phyloP scores from a whole-genome alignment of 2,113 vertebrate species.

The Nansenia antarctica region DNA sequence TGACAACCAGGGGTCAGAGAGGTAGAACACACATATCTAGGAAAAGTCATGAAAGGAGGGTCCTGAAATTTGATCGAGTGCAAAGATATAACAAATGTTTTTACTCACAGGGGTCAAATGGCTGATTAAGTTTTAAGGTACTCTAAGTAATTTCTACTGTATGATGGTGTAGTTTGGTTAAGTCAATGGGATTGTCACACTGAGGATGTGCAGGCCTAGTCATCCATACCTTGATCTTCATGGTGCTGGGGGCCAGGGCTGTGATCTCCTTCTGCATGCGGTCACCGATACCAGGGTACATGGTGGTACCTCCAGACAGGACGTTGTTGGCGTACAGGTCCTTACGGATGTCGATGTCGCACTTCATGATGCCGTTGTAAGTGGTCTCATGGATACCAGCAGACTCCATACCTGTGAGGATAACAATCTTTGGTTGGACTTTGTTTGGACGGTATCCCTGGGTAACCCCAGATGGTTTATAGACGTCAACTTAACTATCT shows the following conservation, averaged over 20 bases:
- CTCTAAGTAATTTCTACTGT: background rate
- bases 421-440: too few relatives aligned
- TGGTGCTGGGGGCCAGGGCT: slow-evolving; percentile 57
- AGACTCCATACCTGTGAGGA: slow-evolving; percentile 53
- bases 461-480: too few relatives aligned
- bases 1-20: too few relatives aligned
- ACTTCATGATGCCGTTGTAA: slow-evolving; percentile 64
- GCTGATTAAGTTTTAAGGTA: too few relatives aligned
- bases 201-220: background rate
- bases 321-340: slow-evolving; percentile 60
- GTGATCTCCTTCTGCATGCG: slow-evolving; percentile 66
- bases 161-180: background rate
- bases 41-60: too few relatives aligned
- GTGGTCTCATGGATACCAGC: slow-evolving; percentile 57
- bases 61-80: too few relatives aligned
- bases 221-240: slow-evolving; percentile 61
- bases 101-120: too few relatives aligned
- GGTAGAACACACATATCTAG: too few relatives aligned
- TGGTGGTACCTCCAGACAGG: slow-evolving; percentile 53
- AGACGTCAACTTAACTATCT: too few relatives aligned
- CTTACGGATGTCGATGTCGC: slow-evolving; percentile 66
- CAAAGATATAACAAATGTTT: too few relatives aligned
- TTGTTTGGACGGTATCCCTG: too few relatives aligned
- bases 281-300: slow-evolving; percentile 57
- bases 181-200: background rate